Conservation (phyloP, 2,113 vertebrate species). For the Tachycineta bicolor region DNA sequence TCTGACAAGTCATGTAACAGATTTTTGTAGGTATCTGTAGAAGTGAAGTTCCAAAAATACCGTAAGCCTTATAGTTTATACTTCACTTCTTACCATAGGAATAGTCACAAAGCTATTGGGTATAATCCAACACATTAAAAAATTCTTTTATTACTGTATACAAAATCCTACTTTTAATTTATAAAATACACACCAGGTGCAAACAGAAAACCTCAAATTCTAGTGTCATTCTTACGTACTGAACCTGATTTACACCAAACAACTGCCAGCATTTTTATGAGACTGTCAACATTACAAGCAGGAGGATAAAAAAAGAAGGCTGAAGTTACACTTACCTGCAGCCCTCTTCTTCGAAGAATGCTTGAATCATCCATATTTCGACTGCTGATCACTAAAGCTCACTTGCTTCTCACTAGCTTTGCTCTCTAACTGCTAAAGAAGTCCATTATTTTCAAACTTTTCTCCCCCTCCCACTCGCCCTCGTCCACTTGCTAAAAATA, state of each 20-base stretch:
- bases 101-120: background rate
- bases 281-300: background rate
- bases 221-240: background rate
- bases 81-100: background rate
- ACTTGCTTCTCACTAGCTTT: conserved; percentile 38
- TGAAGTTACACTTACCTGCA: conserved; percentile 79
- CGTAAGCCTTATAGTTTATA: background rate
- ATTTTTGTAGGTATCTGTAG: background rate
- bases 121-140: background rate
- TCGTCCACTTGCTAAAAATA: conserved; percentile 43
- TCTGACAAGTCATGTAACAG: background rate
- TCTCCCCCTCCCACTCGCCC: background rate
- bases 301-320: background rate
- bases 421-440: conserved; percentile 42
- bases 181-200: background rate
- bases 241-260: background rate
- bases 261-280: background rate
- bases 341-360: conserved; percentile 80
- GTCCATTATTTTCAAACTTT: conserved; percentile 63
- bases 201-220: background rate
- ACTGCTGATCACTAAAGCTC: conserved; percentile 35
- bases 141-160: background rate
- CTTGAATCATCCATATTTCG: conserved; percentile 81
- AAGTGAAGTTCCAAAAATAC: background rate
- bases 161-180: background rate